These are phyloP conservation scores for Pangasius mekongensis DNA, from an alignment of 2,797 vertebrate genomes.

Conservation along the genomic window DNA sequence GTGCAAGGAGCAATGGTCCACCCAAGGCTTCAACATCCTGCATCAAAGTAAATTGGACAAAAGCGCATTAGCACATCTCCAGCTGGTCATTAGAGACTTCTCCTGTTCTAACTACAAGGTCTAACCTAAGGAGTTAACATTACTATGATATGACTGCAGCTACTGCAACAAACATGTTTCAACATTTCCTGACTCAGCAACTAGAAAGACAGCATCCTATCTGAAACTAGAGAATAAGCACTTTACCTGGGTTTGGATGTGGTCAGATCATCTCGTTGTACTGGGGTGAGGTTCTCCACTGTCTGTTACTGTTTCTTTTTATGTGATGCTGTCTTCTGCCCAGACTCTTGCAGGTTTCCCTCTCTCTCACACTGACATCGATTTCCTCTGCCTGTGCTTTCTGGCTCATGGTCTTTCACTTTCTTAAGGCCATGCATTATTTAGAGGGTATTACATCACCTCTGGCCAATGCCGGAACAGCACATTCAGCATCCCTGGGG, in stretches of 20 bases:
- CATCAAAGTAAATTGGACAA: slow-evolving; percentile 59
- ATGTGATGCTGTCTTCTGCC: slow-evolving; percentile 33
- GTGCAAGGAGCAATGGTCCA: slow-evolving; percentile 24
- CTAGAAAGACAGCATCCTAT: too few relatives aligned
- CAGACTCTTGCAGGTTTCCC: slow-evolving; percentile 59
- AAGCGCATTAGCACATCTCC: slow-evolving; percentile 39
- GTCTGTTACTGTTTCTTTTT: slow-evolving; percentile 23
- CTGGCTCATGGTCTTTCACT: slow-evolving; percentile 67
- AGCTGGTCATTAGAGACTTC: neutral
- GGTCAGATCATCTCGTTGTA: slow-evolving; percentile 30
- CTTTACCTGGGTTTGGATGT: slow-evolving; percentile 25
- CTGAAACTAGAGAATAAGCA: neutral
- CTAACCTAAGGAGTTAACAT: too few relatives aligned
- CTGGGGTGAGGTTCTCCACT: slow-evolving; percentile 65
- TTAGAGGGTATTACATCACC: slow-evolving; percentile 75
- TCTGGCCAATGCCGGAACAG: slow-evolving; percentile 53
- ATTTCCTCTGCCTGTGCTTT: slow-evolving; percentile 50
- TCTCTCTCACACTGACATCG: slow-evolving; percentile 49
- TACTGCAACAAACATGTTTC: neutral
- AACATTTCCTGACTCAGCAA: neutral
- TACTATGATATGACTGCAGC: neutral
- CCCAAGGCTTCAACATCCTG: slow-evolving; percentile 51
- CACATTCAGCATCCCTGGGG: slow-evolving; percentile 51
- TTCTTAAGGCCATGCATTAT: slow-evolving; percentile 74
- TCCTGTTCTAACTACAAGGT: neutral